Base-by-base conservation (phyloP, 2,888 invertebrate species). In the Chirona hameri region DNA sequence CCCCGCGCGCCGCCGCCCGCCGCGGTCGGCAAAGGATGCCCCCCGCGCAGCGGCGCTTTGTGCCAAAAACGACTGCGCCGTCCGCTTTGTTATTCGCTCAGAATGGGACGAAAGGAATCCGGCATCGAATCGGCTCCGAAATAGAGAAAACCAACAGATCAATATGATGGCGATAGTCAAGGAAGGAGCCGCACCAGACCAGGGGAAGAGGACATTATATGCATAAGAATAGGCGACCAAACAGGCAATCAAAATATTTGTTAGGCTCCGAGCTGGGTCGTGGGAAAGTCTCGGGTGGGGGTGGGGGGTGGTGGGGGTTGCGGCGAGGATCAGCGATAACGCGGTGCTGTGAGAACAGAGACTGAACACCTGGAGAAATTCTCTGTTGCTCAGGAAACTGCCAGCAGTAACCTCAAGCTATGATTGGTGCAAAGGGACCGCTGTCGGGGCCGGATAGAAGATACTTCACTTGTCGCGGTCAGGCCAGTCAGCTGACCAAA, bases 71-170 rank as follows among this genome's bases (percentile, higher is more conserved):
- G 76, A 76, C 76, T 76, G 39, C 24, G 76, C 39, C 4, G 18
- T 7, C 39, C 46, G 76, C 76, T 46, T 76, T 76, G 76, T 76
- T 46, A 46, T 46, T 29, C 31, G 3, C 27, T 39, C 46, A 76
- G 76, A 76, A 76, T 76, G 46, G 76, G 76, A 76, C 76, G 76
- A 76, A 76, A 76, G 76, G 76, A 76, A 76, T 76, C 76, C 76
- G 65, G 76, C 21, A 76, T 46, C 76, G 21, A 14, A 18, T 21
- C 24, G 46, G 76, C 24, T 39, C 46, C 39, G 76, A 39, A 76
- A 46, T 9, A 21, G 76, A 76, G 76, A 76, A 76, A 76, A 76
- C 76, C 76, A 76, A 76, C 76, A 76, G 76, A 76, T 76, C 76
- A 76, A 76, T 76, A 76, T 12, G 46, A 46, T 27, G 39, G 14